Conservation (phyloP, 2,888 invertebrate species). For the Conomelus anceps region DNA sequence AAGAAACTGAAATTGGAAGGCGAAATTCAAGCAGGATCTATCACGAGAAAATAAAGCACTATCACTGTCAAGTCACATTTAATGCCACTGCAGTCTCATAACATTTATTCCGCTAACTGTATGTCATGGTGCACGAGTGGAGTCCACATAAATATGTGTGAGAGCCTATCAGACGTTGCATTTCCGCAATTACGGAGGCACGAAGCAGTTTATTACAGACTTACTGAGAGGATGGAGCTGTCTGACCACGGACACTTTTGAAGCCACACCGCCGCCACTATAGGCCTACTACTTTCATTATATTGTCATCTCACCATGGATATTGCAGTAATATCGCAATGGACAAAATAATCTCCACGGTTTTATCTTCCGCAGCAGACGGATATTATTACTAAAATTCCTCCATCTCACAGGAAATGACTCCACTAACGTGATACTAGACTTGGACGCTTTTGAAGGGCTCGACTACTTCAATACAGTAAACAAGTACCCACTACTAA, state of each 20-base stretch:
- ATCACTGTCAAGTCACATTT: background rate
- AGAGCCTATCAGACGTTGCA: background rate
- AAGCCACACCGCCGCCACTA: background rate
- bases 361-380: background rate
- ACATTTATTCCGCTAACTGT: background rate
- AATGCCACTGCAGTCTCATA: background rate
- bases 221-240: background rate
- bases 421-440: background rate
- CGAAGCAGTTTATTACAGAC: background rate
- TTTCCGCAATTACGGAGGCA: background rate
- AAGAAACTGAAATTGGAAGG: no score
- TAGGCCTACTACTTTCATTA: background rate
- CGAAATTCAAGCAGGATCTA: no score
- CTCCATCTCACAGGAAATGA: background rate
- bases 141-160: no score
- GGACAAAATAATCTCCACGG: background rate
- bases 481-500: no score
- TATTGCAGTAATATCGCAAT: background rate
- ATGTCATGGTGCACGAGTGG: background rate
- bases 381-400: background rate
- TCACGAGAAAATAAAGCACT: background rate
- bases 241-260: background rate
- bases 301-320: background rate
- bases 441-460: background rate
- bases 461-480: background rate